These are phyloP conservation scores for Galeopterus variegatus DNA, from an alignment of 2,113 vertebrate genomes.

Conservation along the genomic window DNA sequence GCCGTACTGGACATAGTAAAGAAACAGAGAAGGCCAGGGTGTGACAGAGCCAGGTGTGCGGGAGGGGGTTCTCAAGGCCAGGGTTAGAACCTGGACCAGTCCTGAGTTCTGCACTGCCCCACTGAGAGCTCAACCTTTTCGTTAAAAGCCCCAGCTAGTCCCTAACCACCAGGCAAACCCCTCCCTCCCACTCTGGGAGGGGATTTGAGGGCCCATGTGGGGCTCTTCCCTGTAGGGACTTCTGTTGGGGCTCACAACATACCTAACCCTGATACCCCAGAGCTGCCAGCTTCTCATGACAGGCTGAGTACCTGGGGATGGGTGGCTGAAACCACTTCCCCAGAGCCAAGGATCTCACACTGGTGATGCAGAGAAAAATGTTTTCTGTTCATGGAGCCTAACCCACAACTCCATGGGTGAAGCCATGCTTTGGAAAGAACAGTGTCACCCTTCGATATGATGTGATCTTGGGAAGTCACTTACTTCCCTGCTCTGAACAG, in stretches of 20 bases:
- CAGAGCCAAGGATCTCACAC: fast-evolving
- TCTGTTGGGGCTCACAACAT: background rate
- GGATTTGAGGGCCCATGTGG: background rate
- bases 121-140: background rate
- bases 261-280: too few species aligned
- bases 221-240: background rate
- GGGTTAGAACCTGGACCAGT: background rate
- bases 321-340: background rate
- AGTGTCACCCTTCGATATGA: background rate
- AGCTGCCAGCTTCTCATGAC: fast-evolving
- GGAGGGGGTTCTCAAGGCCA: background rate
- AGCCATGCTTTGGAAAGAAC: background rate
- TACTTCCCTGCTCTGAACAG: background rate
- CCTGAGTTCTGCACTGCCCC: background rate
- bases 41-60: background rate
- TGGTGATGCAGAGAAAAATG: background rate
- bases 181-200: background rate
- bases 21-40: background rate
- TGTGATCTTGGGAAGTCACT: background rate
- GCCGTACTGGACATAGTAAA: background rate
- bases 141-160: background rate
- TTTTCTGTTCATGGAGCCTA: fast-evolving
- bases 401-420: background rate
- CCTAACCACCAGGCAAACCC: background rate
- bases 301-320: too few species aligned